phyloP scores from a whole-genome alignment of 2,888 invertebrate genomes.

The Leptinotarsa juncta region DNA sequence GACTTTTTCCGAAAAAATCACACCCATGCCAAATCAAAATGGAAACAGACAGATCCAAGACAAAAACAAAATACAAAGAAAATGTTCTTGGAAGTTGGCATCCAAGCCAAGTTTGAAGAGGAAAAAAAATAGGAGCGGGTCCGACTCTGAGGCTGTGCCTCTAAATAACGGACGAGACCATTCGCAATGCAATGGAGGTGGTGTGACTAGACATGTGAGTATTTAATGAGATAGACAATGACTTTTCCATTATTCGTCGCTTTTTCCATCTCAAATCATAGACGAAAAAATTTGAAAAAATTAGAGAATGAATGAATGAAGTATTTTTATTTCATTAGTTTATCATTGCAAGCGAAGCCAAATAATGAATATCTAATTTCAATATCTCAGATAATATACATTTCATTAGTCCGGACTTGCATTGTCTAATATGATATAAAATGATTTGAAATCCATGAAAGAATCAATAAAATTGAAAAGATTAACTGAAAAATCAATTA shows the following conservation, averaged over 20 bases:
- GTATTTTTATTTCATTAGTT: not conserved
- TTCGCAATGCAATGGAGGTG: slow-evolving; percentile 77
- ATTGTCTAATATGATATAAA: too few relatives aligned
- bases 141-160: slow-evolving; percentile 72
- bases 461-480: too few relatives aligned
- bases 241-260: not conserved
- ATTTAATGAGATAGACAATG: not conserved
- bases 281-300: not conserved
- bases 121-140: slow-evolving; percentile 71
- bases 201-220: slow-evolving; percentile 64
- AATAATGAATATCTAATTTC: not conserved
- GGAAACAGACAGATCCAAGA: slow-evolving; percentile 52
- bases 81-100: slow-evolving; percentile 79
- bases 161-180: slow-evolving; percentile 81
- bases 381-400: not conserved
- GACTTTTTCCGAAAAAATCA: slow-evolving; percentile 64
- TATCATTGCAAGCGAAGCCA: not conserved
- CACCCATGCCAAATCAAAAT: slow-evolving; percentile 42
- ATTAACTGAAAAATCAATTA: too few relatives aligned
- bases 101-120: slow-evolving; percentile 79
- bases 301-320: not conserved
- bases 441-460: too few relatives aligned
- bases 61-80: slow-evolving; percentile 72
- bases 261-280: slow-evolving; percentile 5
- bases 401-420: too few relatives aligned